Evolutionary conservation across 92 coral and sea anemone genomes (phyloP), one percentile per base, ranked within the genome.

Genomic region (Plumapathes pennacea): DNA sequence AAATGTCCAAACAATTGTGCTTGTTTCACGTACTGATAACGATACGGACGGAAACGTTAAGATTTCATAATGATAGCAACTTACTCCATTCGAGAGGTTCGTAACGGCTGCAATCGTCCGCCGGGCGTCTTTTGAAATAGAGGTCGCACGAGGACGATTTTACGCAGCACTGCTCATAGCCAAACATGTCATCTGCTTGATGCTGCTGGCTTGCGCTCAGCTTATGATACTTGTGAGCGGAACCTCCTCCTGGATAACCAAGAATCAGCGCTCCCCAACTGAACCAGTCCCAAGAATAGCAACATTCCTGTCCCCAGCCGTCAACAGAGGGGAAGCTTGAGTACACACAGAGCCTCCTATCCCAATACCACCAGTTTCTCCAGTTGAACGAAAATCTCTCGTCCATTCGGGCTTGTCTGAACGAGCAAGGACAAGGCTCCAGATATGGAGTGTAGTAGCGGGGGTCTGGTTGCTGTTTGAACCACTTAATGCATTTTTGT

Each of bases 381-480:
- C 0, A 0, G 6, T 6, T 37, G 36, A 34, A 58, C 52, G 46
- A 36, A 22, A 64, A 74, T 14, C 81, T 33, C n/a, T 64, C 74
- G 15, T 74, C 81, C 22, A 45, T 44, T 45, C 51, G 4, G 3
- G 74, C 74, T 37, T 74, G 81, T 17, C 81, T 36, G 7, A 45
- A 20, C 7, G 67, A 54, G 29, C 81, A 74, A 19, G 81, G 81
- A 46, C 81, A 74, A 1, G 81, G 81, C 33, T 74, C 74, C 10
- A 74, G 54, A 19, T 33, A 19, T 13, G 54, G 66, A 0, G 54
- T 20, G 67, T 50, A 74, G 0, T 50, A 53, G 0, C 50, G 18
- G 8, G 74, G 74, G 46, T 74, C 74, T 26, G 73, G 81, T 39
- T 74, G 81, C 6, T 20, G 27, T 14, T 74, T 55, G 24, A 54